A percentile compares a stretch with the other conserved stretches of the same genome.
phyloP scores from a whole-genome alignment of 1,140 invertebrate genomes.

The Hylaeus anthracinus region DNA sequence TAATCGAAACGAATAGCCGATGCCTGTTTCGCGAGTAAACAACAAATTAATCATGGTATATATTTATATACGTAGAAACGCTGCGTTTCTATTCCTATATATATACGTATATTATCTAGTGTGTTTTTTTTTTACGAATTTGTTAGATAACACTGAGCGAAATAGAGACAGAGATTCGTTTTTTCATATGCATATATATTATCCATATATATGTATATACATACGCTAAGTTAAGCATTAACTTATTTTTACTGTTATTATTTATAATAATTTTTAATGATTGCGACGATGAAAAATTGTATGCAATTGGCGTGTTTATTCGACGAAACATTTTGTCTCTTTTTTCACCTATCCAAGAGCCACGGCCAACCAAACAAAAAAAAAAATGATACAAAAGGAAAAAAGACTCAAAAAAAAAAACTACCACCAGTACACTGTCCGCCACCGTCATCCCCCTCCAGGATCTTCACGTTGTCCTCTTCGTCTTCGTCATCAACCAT shows the following conservation, averaged over 20 bases:
- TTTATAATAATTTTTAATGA: slow-evolving; percentile 32
- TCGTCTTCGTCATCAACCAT: slow-evolving; percentile 2
- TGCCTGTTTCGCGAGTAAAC: neutral
- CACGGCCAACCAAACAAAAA: neutral
- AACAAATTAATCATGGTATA: neutral
- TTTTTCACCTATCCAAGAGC: slow-evolving; percentile 36
- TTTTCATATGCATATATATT: slow-evolving; percentile 5
- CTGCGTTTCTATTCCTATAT: neutral
- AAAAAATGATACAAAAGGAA: neutral
- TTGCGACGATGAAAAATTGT: slow-evolving; percentile 2
- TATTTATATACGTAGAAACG: slow-evolving; percentile 5
- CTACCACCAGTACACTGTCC: neutral
- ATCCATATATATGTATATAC: no score
- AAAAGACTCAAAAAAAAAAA: neutral
- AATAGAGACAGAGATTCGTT: slow-evolving; percentile 4
- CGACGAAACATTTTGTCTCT: slow-evolving; percentile 49
- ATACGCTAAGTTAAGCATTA: slow-evolving; percentile 13
- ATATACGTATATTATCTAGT: neutral
- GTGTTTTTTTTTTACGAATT: slow-evolving; percentile 19
- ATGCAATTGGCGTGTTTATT: slow-evolving; percentile 13
- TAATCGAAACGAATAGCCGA: neutral
- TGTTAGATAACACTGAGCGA: slow-evolving; percentile 8
- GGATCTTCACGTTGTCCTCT: slow-evolving; percentile 34
- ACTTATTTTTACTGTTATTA: slow-evolving; percentile 24
- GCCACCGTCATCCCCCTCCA: neutral